These are phyloP conservation scores for Rhincodon typus DNA, from an alignment of 2,797 vertebrate genomes.

Conservation along the genomic window DNA sequence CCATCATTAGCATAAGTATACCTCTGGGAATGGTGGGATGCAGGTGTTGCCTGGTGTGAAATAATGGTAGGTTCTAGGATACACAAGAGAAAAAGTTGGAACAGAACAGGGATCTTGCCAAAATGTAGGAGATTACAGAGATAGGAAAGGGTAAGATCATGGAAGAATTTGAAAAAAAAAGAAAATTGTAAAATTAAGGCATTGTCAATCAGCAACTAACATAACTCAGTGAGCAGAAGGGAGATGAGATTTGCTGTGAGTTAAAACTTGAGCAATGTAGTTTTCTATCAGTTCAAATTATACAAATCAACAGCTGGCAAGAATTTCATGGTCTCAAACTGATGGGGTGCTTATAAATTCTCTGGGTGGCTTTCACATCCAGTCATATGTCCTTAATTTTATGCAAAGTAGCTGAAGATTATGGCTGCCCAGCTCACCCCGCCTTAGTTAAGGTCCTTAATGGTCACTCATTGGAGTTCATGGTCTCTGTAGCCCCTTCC, in stretches of 20 bases:
- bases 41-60: neutral
- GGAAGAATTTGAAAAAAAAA: neutral
- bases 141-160: neutral
- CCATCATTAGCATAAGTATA: conserved; percentile 17
- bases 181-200: neutral
- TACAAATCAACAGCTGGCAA: neutral
- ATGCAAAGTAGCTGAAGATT: no score
- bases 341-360: no score
- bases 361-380: no score
- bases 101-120: neutral
- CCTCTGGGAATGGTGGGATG: neutral
- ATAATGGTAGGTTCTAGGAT: neutral
- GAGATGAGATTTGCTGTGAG: neutral
- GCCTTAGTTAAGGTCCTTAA: no score
- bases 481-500: no score
- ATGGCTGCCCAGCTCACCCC: no score
- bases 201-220: neutral
- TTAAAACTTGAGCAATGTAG: neutral
- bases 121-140: neutral
- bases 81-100: neutral
- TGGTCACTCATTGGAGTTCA: no score
- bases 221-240: neutral
- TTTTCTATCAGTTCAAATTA: neutral
- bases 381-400: no score
- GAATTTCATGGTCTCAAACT: no score